phyloP scores from a whole-genome alignment of 2,113 vertebrate genomes.

The Urocitellus parryii region DNA sequence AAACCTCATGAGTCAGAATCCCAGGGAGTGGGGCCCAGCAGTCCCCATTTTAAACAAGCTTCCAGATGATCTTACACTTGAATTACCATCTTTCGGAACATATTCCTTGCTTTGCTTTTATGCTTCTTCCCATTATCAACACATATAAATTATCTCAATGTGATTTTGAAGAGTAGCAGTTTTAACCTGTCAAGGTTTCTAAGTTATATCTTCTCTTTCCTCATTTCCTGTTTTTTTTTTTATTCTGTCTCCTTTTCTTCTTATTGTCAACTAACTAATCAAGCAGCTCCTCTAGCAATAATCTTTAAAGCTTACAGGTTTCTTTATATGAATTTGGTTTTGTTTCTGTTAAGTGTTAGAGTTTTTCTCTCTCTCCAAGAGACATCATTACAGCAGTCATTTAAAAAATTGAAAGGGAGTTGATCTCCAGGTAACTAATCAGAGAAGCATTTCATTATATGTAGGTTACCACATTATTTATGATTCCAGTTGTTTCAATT shows the following conservation, averaged over 20 bases:
- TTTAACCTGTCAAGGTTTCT: not conserved
- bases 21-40: no score
- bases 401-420: not conserved
- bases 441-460: not conserved
- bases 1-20: not conserved
- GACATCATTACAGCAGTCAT: not conserved
- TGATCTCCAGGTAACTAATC: constrained; percentile 35
- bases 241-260: not conserved
- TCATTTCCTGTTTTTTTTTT: not conserved
- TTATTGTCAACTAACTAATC: constrained; percentile 7
- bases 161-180: not conserved
- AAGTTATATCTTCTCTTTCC: not conserved
- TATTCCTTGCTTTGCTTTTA: not conserved
- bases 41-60: not conserved
- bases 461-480: constrained; percentile 33
- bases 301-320: not conserved
- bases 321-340: not conserved
- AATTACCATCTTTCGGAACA: not conserved
- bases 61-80: not conserved
- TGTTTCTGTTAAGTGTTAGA: not conserved
- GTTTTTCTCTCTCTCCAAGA: not conserved
- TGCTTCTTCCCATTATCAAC: not conserved
- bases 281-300: not conserved
- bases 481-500: constrained; percentile 33
- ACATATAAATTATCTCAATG: not conserved